Conservation (phyloP, 2,888 invertebrate genomes). For the Tiphia femorata region DNA sequence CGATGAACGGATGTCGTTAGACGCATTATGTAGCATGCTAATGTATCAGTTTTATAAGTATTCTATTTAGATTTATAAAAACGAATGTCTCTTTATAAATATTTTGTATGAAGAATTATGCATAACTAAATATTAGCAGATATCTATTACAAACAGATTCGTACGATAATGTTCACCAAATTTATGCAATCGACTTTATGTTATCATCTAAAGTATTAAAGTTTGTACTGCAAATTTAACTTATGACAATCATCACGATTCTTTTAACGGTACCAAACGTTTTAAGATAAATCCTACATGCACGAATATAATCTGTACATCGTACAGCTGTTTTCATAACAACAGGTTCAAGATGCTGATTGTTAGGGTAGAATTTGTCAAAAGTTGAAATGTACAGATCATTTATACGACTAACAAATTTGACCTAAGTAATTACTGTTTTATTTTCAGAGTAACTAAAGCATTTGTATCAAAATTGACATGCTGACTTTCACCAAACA, state of each 20-base stretch:
- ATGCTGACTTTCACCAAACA: too few relatives aligned
- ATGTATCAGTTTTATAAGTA: constrained; percentile 23
- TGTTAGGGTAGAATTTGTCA: too few relatives aligned
- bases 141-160: not conserved
- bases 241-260: not conserved
- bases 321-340: too few relatives aligned
- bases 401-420: too few relatives aligned
- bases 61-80: constrained; percentile 29
- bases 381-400: too few relatives aligned
- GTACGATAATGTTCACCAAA: not conserved
- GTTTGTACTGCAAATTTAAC: not conserved
- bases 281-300: too few relatives aligned
- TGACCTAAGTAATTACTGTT: too few relatives aligned
- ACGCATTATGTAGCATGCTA: not conserved
- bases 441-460: too few relatives aligned
- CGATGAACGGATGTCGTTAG: not conserved
- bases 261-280: not conserved
- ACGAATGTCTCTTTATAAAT: constrained; percentile 22
- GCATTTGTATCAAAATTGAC: too few relatives aligned
- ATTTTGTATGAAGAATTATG: constrained; percentile 31
- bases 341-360: too few relatives aligned
- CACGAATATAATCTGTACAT: too few relatives aligned
- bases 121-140: constrained; percentile 1
- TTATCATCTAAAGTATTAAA: not conserved
- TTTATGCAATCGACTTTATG: not conserved